phyloP scores from a whole-genome alignment of 2,888 invertebrate genomes.

The Adela reaumurella region DNA sequence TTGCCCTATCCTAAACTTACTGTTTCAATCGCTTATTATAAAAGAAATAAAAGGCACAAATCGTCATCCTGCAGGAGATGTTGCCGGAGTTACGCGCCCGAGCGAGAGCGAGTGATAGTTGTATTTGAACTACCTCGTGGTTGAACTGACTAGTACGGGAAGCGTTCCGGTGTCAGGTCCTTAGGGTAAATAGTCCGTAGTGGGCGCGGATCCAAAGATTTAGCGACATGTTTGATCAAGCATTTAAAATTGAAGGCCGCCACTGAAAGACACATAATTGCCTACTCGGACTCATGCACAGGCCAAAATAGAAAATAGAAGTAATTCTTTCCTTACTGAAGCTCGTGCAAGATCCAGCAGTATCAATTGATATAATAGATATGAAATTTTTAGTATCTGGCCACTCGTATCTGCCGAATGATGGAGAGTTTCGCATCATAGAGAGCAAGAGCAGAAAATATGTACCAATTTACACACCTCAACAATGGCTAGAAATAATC shows the following conservation, averaged over 20 bases:
- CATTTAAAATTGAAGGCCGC: conserved; percentile 2
- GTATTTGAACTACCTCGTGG: too few species aligned
- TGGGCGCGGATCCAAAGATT: conserved; percentile 17
- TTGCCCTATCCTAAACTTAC: conserved; percentile 15
- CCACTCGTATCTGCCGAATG: conserved; percentile 11
- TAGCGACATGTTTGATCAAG: conserved; percentile 16
- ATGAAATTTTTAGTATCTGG: conserved; percentile 11
- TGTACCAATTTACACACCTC: conserved; percentile 3
- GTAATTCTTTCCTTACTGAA: conserved; percentile 14
- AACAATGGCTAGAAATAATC: conserved; percentile 8
- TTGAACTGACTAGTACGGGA: too few species aligned
- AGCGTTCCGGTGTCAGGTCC: too few species aligned
- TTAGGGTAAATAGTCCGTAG: too few species aligned
- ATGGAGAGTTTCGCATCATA: conserved; percentile 7
- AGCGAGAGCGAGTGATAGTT: too few species aligned
- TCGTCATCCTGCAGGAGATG: too few species aligned
- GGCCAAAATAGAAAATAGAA: conserved; percentile 20
- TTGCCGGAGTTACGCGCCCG: too few species aligned
- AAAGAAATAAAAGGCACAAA: conserved; percentile 19
- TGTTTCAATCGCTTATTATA: conserved; percentile 17
- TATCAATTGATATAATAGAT: conserved; percentile 11
- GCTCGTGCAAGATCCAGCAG: conserved; percentile 10
- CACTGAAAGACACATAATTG: conserved; percentile 15
- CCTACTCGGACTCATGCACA: conserved; percentile 18
- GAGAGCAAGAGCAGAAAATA: not conserved